Evolutionary conservation across 2,797 vertebrate species (phyloP).

Genomic region (Anguilla marmorata): DNA sequence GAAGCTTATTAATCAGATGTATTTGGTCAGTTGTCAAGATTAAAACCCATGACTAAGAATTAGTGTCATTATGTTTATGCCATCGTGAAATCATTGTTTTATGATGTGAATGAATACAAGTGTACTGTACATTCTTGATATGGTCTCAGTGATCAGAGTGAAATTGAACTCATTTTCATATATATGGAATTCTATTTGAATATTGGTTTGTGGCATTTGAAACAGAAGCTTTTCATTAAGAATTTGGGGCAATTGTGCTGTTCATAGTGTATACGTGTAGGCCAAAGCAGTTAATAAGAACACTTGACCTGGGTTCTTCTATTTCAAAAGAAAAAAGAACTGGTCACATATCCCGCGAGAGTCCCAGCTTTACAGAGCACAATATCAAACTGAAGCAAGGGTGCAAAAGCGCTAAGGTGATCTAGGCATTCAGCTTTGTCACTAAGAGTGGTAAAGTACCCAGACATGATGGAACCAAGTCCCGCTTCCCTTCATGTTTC

Average conservation of each 20-base stretch:
- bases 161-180: background rate
- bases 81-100: background rate
- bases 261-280: background rate
- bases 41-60: background rate
- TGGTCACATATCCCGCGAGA: background rate
- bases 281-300: slow-evolving; percentile 20
- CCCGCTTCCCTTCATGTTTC: slow-evolving; percentile 41
- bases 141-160: background rate
- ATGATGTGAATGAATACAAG: background rate
- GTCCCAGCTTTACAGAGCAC: slow-evolving; percentile 26
- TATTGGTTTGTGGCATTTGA: background rate
- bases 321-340: background rate
- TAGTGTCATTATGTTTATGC: background rate
- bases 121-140: background rate
- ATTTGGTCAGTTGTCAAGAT: slow-evolving; percentile 15
- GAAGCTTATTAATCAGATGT: slow-evolving; percentile 9
- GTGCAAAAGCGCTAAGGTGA: slow-evolving; percentile 4
- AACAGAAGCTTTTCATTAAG: background rate
- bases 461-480: slow-evolving; percentile 22
- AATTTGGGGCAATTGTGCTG: background rate
- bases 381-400: background rate
- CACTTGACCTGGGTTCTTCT: slow-evolving; percentile 2
- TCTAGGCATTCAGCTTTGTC: slow-evolving; percentile 15
- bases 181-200: background rate
- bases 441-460: slow-evolving; percentile 5